Evolutionary conservation across 1,140 invertebrate species (phyloP), one percentile per base, ranked within the genome.

Genomic region (Thereuonema tuberculata): DNA sequence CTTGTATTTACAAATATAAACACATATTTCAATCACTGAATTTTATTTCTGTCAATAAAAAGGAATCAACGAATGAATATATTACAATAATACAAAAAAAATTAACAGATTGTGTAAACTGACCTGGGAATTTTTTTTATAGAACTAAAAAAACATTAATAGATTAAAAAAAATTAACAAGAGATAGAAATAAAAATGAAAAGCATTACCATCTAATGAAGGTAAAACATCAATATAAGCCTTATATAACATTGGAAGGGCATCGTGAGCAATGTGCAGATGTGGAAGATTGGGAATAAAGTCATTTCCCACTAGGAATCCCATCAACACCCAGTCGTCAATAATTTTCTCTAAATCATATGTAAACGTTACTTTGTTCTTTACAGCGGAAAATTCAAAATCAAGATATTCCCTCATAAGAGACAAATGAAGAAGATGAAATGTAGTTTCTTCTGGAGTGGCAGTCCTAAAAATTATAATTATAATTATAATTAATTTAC

Each of bases 271-370:
- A 65, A 99, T 97, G 71, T 98, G 90, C 69, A 98, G 79, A 71
- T 94, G 84, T 27, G 94, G 93, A 57, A 98, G 75, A 75, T 96
- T 81, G 0, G 94, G 94, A 67, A 98, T 89, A 74, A 98, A 98
- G 75, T 98, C 94, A 74, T 98, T 98, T 48, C 94, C 94, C 3
- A 98, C 86, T 26, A 98, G 75, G 72, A 97, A 97, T 1, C 90
- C 87, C 88, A 98, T 92, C 5, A 98, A 73, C 2, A 98, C 82
- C 82, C 82, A 84, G 69, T 84, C 82, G 70, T 84, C 82, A 64
- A 84, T 82, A 59, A 84, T 82, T 46, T 84, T 84, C 67, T 94
- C 92, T 60, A 95, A 75, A 70, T 93, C 82, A 72, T 83, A 93
- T 2, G 74, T 64, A 75, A 89, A 92, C 0, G 76, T 70, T 24